Evolutionary conservation across 2,888 invertebrate genomes (phyloP).

Genomic region (Busseola fusca): DNA sequence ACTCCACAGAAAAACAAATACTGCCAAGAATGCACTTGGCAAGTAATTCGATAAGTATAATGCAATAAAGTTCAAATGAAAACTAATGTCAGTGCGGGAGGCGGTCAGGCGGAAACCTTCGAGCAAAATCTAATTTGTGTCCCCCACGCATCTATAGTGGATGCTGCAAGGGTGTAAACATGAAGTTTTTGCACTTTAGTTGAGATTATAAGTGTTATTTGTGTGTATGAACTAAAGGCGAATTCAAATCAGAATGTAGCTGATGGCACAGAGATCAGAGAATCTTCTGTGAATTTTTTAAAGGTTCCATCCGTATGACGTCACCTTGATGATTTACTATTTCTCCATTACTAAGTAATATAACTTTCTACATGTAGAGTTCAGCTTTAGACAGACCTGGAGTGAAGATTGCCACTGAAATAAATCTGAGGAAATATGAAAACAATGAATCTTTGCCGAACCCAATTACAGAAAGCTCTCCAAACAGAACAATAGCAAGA

Average conservation of each 20-base stretch:
- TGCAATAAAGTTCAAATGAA: slow-evolving; percentile 81
- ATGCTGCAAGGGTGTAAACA: slow-evolving; percentile 29
- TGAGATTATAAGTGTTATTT: slow-evolving; percentile 2
- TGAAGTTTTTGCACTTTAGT: slow-evolving; percentile 8
- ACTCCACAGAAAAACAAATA: slow-evolving; percentile 37
- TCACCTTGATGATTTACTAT: not conserved
- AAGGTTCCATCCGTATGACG: not conserved
- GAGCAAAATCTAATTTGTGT: slow-evolving; percentile 81
- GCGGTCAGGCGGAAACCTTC: slow-evolving; percentile 76
- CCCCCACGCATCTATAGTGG: slow-evolving; percentile 62
- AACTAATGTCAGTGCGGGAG: slow-evolving; percentile 80
- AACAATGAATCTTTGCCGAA: not conserved
- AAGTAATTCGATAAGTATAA: slow-evolving; percentile 74
- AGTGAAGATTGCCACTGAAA: not conserved
- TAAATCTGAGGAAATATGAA: not conserved
- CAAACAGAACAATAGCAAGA: slow-evolving; percentile 31
- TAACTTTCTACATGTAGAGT: not conserved
- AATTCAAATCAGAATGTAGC: not conserved
- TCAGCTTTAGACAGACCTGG: not conserved
- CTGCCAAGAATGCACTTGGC: slow-evolving; percentile 44
- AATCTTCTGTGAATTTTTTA: not conserved
- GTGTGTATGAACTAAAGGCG: not conserved
- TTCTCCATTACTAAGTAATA: not conserved
- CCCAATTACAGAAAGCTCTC: slow-evolving; percentile 8
- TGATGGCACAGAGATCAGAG: not conserved